Conservation (phyloP, 1,140 invertebrate genomes). For the Drepana arcuata region DNA sequence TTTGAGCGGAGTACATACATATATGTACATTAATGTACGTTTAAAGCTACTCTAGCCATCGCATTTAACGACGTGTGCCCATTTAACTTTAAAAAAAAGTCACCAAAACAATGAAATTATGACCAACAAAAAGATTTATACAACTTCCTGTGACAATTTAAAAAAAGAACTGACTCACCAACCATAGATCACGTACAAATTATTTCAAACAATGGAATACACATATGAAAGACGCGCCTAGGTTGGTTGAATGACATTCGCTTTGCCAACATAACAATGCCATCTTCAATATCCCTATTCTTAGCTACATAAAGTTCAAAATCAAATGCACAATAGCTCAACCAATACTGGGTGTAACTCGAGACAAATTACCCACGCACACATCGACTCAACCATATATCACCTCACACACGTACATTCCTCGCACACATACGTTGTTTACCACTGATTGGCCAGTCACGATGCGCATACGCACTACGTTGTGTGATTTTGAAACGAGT, state of each 20-base stretch:
- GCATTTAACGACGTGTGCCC: too few relatives aligned
- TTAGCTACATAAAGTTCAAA: slow-evolving; percentile 17
- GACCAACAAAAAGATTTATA: slow-evolving; percentile 5
- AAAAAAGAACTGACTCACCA: slow-evolving; percentile 7
- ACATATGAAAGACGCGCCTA: slow-evolving; percentile 1
- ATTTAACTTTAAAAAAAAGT: too few relatives aligned
- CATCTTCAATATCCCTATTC: not conserved
- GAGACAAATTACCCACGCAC: slow-evolving; percentile 32
- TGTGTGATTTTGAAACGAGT: slow-evolving; percentile 44
- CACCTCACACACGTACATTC: slow-evolving; percentile 24
- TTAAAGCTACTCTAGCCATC: too few relatives aligned
- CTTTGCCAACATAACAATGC: slow-evolving; percentile 5
- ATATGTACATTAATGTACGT: too few relatives aligned
- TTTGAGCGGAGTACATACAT: too few relatives aligned
- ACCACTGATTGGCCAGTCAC: slow-evolving; percentile 16
- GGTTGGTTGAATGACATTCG: too few relatives aligned
- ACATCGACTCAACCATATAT: slow-evolving; percentile 26
- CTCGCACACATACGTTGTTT: slow-evolving; percentile 7
- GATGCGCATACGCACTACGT: slow-evolving; percentile 19
- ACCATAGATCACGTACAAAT: slow-evolving; percentile 8
- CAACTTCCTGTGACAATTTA: slow-evolving; percentile 18
- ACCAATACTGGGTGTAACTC: slow-evolving; percentile 20
- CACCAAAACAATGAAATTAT: slow-evolving; percentile 3
- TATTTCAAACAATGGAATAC: slow-evolving; percentile 3
- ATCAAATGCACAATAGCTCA: slow-evolving; percentile 8